Evolutionary conservation across 2,888 invertebrate species (phyloP).

Genomic region (Oconnorella tubifera): DNA sequence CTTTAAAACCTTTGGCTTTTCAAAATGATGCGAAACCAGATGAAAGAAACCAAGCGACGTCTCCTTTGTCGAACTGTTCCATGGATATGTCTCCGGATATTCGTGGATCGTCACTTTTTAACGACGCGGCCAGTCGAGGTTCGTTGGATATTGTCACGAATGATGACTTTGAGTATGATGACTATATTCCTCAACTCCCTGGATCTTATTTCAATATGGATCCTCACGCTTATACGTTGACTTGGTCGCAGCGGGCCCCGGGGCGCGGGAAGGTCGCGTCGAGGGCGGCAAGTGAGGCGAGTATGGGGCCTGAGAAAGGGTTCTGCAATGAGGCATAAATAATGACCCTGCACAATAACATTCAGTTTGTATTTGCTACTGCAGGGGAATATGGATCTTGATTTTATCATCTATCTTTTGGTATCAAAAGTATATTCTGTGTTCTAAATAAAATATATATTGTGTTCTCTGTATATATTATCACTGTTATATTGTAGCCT

Average conservation of each 20-base stretch:
- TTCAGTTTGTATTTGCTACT: no score
- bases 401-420: no score
- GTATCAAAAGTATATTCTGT: no score
- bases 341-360: no score
- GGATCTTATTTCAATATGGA: conserved; percentile 38
- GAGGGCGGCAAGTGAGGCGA: neutral
- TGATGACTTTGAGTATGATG: conserved; percentile 37
- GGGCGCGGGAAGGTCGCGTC: conserved; percentile 19
- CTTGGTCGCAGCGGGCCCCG: conserved; percentile 33
- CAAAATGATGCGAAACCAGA: neutral
- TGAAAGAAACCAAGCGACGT: neutral
- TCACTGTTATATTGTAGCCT: no score
- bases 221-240: conserved; percentile 37
- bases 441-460: no score
- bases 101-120: no score
- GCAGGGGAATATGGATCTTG: no score
- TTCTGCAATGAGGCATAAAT: no score
- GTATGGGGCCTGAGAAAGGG: no score
- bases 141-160: conserved; percentile 24
- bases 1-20: neutral
- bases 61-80: neutral
- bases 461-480: no score
- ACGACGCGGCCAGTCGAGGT: neutral
- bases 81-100: neutral
- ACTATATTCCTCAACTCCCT: conserved; percentile 35